phyloP scores from a whole-genome alignment of 2,888 invertebrate genomes.

The Mactromeris polynyma region DNA sequence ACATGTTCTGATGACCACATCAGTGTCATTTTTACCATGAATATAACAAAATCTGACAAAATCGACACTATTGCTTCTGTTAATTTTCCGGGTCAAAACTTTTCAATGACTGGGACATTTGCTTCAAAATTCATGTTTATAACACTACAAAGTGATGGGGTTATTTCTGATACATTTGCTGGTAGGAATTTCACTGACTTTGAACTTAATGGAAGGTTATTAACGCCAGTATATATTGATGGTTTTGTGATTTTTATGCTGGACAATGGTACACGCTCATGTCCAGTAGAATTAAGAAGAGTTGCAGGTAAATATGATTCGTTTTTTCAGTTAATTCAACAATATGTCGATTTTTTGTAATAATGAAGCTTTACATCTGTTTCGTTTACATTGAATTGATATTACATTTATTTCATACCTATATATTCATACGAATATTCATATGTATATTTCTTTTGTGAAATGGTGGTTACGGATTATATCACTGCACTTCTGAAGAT shows the following conservation, averaged over 20 bases:
- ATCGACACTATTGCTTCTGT: slow-evolving; percentile 53
- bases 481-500: too few relatives aligned
- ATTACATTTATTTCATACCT: too few relatives aligned
- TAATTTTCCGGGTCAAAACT: slow-evolving; percentile 27
- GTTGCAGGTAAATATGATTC: slow-evolving; percentile 35
- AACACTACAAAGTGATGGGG: slow-evolving; percentile 46
- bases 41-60: slow-evolving; percentile 55
- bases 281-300: slow-evolving; percentile 51
- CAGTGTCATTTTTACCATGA: slow-evolving; percentile 45
- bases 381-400: too few relatives aligned
- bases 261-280: slow-evolving; percentile 25
- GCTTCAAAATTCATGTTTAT: slow-evolving; percentile 40
- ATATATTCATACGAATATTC: too few relatives aligned
- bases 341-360: neutral
- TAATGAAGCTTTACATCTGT: too few relatives aligned
- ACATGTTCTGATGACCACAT: slow-evolving; percentile 49
- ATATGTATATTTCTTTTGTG: too few relatives aligned
- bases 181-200: slow-evolving; percentile 58
- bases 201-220: slow-evolving; percentile 48
- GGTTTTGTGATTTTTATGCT: slow-evolving; percentile 57
- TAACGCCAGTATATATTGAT: slow-evolving; percentile 44
- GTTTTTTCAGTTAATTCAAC: neutral
- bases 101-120: slow-evolving; percentile 58
- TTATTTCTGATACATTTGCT: slow-evolving; percentile 27
- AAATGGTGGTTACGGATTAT: too few relatives aligned